Evolutionary conservation across 2,113 vertebrate genomes (phyloP).

Genomic region (Xyrauchen texanus): DNA sequence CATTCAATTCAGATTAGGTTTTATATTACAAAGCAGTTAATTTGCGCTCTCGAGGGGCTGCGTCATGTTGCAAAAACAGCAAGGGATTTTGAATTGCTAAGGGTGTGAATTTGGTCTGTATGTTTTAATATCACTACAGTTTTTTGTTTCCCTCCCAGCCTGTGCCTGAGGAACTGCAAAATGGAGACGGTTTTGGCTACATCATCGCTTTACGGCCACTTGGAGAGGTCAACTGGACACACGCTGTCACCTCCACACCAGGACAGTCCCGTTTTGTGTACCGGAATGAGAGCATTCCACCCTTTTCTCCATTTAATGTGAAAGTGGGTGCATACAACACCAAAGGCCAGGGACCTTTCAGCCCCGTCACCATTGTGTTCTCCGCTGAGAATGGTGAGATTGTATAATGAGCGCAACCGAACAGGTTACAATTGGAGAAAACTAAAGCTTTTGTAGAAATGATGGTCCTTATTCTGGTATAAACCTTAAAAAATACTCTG

Average conservation of each 20-base stretch:
- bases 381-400: conserved; percentile 88
- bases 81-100: conserved; percentile 4
- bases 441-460: too few species aligned
- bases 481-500: too few species aligned
- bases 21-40: conserved; percentile 41
- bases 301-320: conserved; percentile 89
- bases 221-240: conserved; percentile 86
- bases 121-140: conserved; percentile 82
- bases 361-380: conserved; percentile 85
- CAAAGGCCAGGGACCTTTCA: conserved; percentile 91
- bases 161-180: conserved; percentile 92
- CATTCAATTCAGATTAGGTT: conserved; percentile 48
- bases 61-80: neutral
- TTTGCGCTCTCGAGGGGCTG: conserved; percentile 20
- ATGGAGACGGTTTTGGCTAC: conserved; percentile 92
- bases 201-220: conserved; percentile 88
- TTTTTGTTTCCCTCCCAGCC: conserved; percentile 82
- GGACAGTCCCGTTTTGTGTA: conserved; percentile 85
- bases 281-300: conserved; percentile 88
- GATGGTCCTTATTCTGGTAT: too few species aligned
- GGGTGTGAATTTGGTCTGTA: conserved; percentile 61
- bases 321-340: conserved; percentile 93
- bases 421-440: too few species aligned
- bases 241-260: conserved; percentile 86
- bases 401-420: too few species aligned